phyloP scores from a whole-genome alignment of 2,113 vertebrate species.

The Mormyrus iriodes region DNA sequence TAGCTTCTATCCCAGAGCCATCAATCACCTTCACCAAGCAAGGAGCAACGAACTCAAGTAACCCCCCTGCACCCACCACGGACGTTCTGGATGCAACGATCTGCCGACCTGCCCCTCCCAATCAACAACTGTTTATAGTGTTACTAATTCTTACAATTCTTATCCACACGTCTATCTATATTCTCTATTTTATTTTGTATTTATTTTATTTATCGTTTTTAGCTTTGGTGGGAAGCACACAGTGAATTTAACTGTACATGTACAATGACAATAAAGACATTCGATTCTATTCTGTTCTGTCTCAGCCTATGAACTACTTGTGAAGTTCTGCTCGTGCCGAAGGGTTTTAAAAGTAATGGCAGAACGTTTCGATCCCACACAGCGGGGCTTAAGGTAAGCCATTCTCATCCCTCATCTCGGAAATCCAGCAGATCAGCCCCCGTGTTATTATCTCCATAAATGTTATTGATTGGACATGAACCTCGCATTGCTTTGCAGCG shows the following conservation, averaged over 20 bases:
- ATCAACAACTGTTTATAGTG: not conserved
- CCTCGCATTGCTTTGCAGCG: conserved; percentile 27
- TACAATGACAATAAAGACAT: not conserved
- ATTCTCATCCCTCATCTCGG: conserved; percentile 1
- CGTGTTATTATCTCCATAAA: conserved; percentile 37
- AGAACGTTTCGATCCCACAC: not conserved
- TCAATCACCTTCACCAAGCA: not conserved
- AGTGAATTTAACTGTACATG: not conserved
- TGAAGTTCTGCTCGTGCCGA: not conserved
- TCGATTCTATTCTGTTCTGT: not conserved
- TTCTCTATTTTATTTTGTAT: not conserved
- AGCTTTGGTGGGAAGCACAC: not conserved
- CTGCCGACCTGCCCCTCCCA: not conserved
- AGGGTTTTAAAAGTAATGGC: not conserved
- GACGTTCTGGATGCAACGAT: not conserved
- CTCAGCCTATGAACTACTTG: not conserved
- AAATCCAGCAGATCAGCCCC: conserved; percentile 18
- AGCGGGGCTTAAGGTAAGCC: not conserved
- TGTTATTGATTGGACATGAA: conserved; percentile 38
- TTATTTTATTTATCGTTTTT: not conserved
- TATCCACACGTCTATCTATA: not conserved
- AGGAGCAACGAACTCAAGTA: not conserved
- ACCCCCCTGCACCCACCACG: not conserved
- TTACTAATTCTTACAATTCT: not conserved
- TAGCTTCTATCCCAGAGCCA: not conserved